A percentile compares a stretch with the other conserved stretches of the same genome.
These are phyloP conservation scores for Muricea muricata DNA, from an alignment of 92 coral and sea anemone genomes.

Conservation along the genomic window DNA sequence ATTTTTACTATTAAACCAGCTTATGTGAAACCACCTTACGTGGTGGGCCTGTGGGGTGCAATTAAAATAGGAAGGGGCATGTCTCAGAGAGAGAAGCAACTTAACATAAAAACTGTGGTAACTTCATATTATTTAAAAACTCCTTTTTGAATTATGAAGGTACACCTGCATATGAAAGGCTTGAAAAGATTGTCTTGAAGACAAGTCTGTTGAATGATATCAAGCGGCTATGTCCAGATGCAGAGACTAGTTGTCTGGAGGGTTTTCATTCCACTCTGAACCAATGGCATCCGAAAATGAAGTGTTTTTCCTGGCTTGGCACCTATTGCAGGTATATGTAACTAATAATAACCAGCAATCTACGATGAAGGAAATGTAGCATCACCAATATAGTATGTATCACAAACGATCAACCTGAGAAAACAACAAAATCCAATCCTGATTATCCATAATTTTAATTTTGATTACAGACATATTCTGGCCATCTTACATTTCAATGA, in stretches of 20 bases:
- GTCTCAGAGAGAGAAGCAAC: neutral
- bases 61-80: neutral
- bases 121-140: too few species aligned
- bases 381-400: neutral
- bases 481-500: constrained; percentile 57
- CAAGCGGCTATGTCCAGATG: constrained; percentile 42
- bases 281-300: constrained; percentile 63
- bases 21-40: neutral
- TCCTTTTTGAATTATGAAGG: constrained; percentile 22
- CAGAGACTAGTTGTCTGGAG: constrained; percentile 61
- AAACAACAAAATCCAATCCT: neutral
- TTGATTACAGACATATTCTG: constrained; percentile 39
- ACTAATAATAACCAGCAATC: neutral
- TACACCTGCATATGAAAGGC: constrained; percentile 56
- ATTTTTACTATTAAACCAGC: neutral
- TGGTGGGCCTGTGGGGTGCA: neutral
- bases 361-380: neutral
- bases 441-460: constrained; percentile 7
- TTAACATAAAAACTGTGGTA: neutral
- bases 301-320: constrained; percentile 63
- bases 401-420: neutral
- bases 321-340: constrained; percentile 42
- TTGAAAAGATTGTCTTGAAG: constrained; percentile 51
- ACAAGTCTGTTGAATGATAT: constrained; percentile 50
- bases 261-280: constrained; percentile 53